These are phyloP conservation scores for Loris lydekkerianus DNA, from an alignment of 2,797 vertebrate species.

Conservation along the genomic window DNA sequence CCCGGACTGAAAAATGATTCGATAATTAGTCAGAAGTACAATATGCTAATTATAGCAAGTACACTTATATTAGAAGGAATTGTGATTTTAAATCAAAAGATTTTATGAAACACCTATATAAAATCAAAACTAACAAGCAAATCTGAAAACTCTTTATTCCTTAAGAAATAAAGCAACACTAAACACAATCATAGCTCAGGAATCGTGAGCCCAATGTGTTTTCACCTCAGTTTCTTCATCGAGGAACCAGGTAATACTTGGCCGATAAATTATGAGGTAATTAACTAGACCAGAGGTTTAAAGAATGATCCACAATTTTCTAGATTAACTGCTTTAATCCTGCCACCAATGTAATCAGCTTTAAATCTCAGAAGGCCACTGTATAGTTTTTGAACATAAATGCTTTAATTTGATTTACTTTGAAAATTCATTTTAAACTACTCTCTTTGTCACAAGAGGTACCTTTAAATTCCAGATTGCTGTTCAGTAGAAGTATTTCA, in stretches of 20 bases:
- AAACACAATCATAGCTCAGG: background rate
- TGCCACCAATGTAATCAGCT: background rate
- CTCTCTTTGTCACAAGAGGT: background rate
- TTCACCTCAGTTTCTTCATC: constrained; percentile 1
- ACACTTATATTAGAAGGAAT: background rate
- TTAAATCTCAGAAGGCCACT: constrained; percentile 8
- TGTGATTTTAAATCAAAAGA: constrained; percentile 26
- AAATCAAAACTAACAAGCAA: background rate
- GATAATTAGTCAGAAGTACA: constrained; percentile 22
- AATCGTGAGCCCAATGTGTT: background rate
- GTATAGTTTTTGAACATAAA: constrained; percentile 31
- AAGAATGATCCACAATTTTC: background rate
- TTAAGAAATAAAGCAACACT: background rate
- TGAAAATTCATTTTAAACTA: constrained; percentile 50
- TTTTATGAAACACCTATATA: constrained; percentile 4
- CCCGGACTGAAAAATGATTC: background rate
- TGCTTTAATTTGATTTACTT: constrained; percentile 7
- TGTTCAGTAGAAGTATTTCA: background rate
- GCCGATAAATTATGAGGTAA: background rate
- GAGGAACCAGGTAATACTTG: background rate
- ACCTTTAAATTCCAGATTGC: constrained; percentile 30
- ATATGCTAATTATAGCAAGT: background rate
- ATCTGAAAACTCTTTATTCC: background rate
- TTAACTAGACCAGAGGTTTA: background rate
- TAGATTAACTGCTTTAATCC: background rate